Conservation (phyloP, 2,113 vertebrate species). For the Protomyctophum bolini region DNA sequence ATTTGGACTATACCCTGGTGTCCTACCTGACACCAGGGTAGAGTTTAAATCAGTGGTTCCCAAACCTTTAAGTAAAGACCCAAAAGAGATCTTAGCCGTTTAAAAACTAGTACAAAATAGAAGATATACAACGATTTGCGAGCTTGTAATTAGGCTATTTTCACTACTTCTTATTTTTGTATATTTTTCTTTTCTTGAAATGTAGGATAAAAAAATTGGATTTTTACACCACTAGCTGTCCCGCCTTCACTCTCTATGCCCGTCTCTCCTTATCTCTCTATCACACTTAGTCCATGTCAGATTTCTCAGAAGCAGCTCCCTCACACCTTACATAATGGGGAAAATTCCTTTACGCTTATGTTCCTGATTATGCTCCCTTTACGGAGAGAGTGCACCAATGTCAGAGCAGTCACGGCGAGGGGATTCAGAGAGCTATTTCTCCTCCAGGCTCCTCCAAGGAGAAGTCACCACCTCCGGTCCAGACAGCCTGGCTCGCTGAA, state of each 20-base stretch:
- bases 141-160: no score
- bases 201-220: no score
- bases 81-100: no score
- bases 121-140: no score
- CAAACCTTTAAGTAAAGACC: no score
- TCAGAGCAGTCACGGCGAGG: constrained; percentile 4
- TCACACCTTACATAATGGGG: constrained; percentile 61
- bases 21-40: no score
- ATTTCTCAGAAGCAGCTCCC: constrained; percentile 51
- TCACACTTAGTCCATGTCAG: constrained; percentile 23
- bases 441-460: neutral
- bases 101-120: no score
- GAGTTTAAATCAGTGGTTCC: no score
- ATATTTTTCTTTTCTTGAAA: no score
- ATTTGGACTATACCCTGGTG: no score
- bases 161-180: no score
- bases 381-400: constrained; percentile 14
- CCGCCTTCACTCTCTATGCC: constrained; percentile 31
- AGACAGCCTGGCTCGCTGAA: neutral
- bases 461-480: neutral
- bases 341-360: constrained; percentile 72
- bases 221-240: no score
- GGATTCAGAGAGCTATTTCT: constrained; percentile 10
- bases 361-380: constrained; percentile 55
- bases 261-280: constrained; percentile 42